These are phyloP conservation scores for Struthidea cinerea DNA, from an alignment of 2,113 vertebrate species.

Conservation along the genomic window DNA sequence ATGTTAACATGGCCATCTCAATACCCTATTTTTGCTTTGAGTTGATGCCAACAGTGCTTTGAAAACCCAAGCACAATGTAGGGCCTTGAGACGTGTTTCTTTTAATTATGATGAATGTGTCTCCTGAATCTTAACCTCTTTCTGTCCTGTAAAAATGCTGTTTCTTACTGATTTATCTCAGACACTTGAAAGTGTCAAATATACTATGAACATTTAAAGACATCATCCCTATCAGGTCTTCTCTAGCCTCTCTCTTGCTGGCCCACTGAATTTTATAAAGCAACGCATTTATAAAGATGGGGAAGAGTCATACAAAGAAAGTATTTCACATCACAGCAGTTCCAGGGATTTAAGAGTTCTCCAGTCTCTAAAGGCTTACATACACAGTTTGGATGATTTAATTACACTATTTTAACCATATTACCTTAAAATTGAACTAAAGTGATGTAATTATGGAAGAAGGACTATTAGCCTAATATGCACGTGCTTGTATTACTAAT, in stretches of 20 bases:
- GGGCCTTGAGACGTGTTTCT: not conserved
- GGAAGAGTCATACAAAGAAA: not conserved
- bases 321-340: not conserved
- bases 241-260: not conserved
- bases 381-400: not conserved
- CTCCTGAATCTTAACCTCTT: not conserved
- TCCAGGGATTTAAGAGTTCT: not conserved
- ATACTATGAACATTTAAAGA: fast-evolving
- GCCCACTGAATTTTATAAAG: not conserved
- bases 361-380: not conserved
- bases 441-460: not conserved
- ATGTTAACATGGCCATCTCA: not conserved
- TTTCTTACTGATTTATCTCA: not conserved
- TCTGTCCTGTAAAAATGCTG: not conserved
- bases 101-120: not conserved
- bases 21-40: not conserved
- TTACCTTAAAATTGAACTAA: not conserved
- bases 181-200: not conserved
- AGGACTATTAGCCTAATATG: not conserved
- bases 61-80: not conserved
- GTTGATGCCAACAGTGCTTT: not conserved
- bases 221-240: not conserved
- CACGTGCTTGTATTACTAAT: not conserved
- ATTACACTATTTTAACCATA: not conserved
- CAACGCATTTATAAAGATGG: not conserved